Percentiles rank a stretch among this genome's conserved stretches.
These are phyloP conservation scores for Allacma fusca DNA, from an alignment of 2,888 invertebrate species.

Conservation along the genomic window DNA sequence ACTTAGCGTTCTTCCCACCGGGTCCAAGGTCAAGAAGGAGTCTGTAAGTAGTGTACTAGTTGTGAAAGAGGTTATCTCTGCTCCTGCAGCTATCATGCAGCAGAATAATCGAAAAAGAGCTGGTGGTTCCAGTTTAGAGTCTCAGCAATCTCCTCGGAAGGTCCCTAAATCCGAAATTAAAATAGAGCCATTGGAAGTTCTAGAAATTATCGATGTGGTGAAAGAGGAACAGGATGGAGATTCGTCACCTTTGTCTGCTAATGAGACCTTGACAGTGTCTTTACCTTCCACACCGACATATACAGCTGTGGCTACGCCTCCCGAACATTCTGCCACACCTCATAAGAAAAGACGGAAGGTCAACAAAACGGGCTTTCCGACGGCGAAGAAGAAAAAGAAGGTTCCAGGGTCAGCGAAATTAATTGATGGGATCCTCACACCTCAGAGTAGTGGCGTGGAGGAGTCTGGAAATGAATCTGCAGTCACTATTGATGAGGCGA, in stretches of 20 bases:
- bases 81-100: background rate
- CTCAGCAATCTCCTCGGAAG: background rate
- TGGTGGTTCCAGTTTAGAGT: background rate
- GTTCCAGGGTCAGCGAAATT: conserved; percentile 61
- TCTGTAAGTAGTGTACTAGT: background rate
- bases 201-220: conserved; percentile 31
- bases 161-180: conserved; percentile 10
- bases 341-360: conserved; percentile 63
- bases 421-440: conserved; percentile 32
- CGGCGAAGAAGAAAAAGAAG: conserved; percentile 78
- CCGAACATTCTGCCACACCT: background rate
- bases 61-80: conserved; percentile 7
- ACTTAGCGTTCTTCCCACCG: too few relatives aligned
- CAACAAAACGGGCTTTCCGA: conserved; percentile 88
- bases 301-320: background rate
- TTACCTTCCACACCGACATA: background rate
- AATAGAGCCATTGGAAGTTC: conserved; percentile 27
- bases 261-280: conserved; percentile 11
- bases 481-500: background rate
- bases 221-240: background rate
- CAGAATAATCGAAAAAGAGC: conserved; percentile 4
- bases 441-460: conserved; percentile 40
- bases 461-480: conserved; percentile 37
- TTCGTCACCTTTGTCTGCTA: background rate
- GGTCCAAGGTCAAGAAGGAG: too few relatives aligned